Evolutionary conservation across 2,888 invertebrate species (phyloP).

Genomic region (Rotaria socialis): DNA sequence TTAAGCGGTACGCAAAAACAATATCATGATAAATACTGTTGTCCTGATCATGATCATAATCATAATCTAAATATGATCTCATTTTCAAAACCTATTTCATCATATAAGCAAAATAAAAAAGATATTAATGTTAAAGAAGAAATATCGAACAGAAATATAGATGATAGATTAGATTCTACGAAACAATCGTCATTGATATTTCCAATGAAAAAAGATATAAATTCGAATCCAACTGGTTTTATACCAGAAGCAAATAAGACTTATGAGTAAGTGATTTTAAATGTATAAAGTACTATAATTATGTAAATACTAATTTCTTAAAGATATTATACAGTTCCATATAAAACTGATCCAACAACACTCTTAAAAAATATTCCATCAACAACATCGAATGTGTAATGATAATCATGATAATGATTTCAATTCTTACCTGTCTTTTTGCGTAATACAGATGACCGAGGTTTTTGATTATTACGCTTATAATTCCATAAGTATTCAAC

Average conservation of each 20-base stretch:
- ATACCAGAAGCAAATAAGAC: background rate
- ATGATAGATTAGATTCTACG: background rate
- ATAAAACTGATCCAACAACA: conserved; percentile 1
- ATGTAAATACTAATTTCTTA: background rate
- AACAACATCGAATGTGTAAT: background rate
- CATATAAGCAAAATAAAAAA: background rate
- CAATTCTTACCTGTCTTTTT: conserved; percentile 1
- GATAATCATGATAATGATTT: background rate
- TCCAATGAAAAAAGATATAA: background rate
- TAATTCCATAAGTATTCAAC: conserved; percentile 32
- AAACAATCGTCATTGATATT: background rate
- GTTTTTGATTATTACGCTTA: conserved; percentile 29
- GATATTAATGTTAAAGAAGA: background rate
- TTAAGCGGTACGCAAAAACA: background rate
- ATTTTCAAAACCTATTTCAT: background rate
- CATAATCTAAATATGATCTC: background rate
- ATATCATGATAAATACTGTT: background rate
- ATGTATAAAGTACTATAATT: background rate
- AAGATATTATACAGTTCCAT: conserved; percentile 29
- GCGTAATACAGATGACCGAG: conserved; percentile 3
- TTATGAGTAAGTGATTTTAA: background rate
- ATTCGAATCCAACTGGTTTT: background rate
- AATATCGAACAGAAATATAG: background rate
- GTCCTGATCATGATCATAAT: background rate
- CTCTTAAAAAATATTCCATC: conserved; percentile 1